phyloP scores from a whole-genome alignment of 1,140 invertebrate species.

The Laodelphax striatellus region DNA sequence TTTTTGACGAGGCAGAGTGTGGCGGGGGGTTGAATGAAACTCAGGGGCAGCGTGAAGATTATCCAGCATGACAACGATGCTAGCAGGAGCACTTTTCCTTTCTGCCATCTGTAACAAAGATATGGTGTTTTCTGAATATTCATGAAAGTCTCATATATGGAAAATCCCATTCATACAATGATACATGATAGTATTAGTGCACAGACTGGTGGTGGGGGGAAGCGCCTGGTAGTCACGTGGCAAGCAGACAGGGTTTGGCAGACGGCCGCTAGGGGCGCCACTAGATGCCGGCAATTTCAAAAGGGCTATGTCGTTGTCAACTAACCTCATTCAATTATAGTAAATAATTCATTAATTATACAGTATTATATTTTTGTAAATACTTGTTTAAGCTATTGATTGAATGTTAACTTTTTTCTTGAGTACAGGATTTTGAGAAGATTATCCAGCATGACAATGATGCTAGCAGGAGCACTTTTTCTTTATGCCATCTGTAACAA shows the following conservation, averaged over 20 bases:
- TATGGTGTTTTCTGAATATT: too few species aligned
- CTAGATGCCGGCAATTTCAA: constrained; percentile 45
- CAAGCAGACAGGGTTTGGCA: constrained; percentile 44
- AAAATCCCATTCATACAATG: too few species aligned
- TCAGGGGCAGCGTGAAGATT: constrained; percentile 88
- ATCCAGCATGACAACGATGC: constrained; percentile 90
- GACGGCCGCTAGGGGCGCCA: constrained; percentile 32
- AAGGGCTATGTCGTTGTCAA: constrained; percentile 85
- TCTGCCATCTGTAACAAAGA: constrained; percentile 51
- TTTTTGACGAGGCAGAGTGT: constrained; percentile 68
- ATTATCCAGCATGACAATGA: constrained; percentile 91
- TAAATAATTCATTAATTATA: too few species aligned
- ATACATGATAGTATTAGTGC: constrained; percentile 37
- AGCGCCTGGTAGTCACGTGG: constrained; percentile 42
- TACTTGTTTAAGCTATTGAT: too few species aligned
- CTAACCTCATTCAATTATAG: too few species aligned
- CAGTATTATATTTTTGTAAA: too few species aligned
- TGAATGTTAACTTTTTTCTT: too few species aligned
- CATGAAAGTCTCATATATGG: too few species aligned
- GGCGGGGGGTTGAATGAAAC: constrained; percentile 87
- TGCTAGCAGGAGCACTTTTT: constrained; percentile 77
- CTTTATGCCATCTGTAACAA: constrained; percentile 59
- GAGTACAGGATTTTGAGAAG: too few species aligned
- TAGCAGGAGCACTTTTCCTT: constrained; percentile 78
- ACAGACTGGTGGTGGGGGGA: constrained; percentile 43